Percentiles rank a stretch among this genome's conserved stretches.
Conservation (phyloP, 1,140 invertebrate genomes). For the Sycophila sp. region DNA sequence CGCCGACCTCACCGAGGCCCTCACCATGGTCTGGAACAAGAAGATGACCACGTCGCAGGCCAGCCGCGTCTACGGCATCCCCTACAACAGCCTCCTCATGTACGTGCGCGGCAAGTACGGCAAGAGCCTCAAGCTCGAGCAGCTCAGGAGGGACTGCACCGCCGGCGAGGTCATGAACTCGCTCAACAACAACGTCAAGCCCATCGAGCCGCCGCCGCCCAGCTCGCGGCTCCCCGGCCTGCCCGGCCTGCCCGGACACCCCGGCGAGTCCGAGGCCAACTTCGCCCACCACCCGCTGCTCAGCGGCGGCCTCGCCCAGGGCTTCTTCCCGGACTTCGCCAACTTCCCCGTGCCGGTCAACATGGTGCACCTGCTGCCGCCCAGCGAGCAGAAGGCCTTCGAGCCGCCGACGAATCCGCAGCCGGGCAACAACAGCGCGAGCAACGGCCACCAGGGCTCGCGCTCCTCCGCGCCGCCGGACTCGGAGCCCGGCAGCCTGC, state of each 20-base stretch:
- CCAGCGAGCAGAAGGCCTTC: constrained; percentile 47
- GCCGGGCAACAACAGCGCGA: constrained; percentile 23
- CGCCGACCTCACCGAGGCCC: constrained; percentile 85
- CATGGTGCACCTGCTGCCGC: constrained; percentile 83
- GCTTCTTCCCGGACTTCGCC: constrained; percentile 84
- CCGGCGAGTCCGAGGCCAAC: constrained; percentile 28
- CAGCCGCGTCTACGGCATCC: constrained; percentile 87
- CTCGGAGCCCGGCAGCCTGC: neutral
- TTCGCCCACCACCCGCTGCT: constrained; percentile 64
- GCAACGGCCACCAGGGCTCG: constrained; percentile 29
- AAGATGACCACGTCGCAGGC: constrained; percentile 95
- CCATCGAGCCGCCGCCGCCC: constrained; percentile 55
- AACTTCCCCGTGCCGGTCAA: constrained; percentile 84
- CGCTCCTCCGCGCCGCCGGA: neutral
- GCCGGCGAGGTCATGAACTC: constrained; percentile 76
- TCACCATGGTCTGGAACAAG: constrained; percentile 92
- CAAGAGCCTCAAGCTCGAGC: constrained; percentile 87
- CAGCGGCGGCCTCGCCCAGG: constrained; percentile 64
- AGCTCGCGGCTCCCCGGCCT: neutral
- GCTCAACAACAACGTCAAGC: constrained; percentile 65
- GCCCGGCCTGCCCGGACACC: constrained; percentile 35
- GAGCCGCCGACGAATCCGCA: constrained; percentile 16
- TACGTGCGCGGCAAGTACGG: constrained; percentile 93
- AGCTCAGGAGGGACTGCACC: constrained; percentile 83
- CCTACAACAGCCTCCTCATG: constrained; percentile 91